Evolutionary conservation across 2,888 invertebrate species (phyloP), one percentile per base, ranked within the genome.

Genomic region (Ennomos fuscantarius): DNA sequence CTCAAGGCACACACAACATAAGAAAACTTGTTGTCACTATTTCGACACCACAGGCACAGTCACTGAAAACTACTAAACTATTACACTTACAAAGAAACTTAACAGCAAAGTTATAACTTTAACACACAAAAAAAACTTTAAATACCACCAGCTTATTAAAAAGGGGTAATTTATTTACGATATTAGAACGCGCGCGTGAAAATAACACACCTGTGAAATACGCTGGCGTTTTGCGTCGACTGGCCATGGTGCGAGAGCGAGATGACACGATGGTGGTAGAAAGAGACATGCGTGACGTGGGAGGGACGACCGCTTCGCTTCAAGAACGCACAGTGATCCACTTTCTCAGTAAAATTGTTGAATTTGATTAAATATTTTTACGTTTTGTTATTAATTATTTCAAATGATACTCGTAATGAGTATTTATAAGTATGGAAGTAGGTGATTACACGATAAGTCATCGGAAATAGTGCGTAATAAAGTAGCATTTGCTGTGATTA

Each of bases 11-110:
- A 81, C 82, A 82, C 79, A 81, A 80, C 83, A 86, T 82, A 76
- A 84, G 81, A 85, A 84, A 83, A 88, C 86, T 88, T 84, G 81
- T 81, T 84, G 83, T 86, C 88, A 89, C 88, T 84, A 68, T 87
- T 89, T 84, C 81, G 77, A 84, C 81, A 87, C 73, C 9, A 55
- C 41, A 11, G 11, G 52, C 79, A 82, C 78, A 67, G 61, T 66
- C 60, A 49, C 36, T 63, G 49, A 63, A 66, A 60, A 62, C 52
- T 58, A 62, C 51, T 62, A 63, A 35, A 56, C 32, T 24, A 15
- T 32, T 35, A 47, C 66, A 71, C 57, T 52, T 59, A 63, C 59
- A 46, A 73, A 76, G 73, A 68, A 60, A 42, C 10, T 31, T 40
- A 10, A 41, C 10, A 9, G 36, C 10, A 11, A 41, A 34, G 34